Conservation (phyloP, 30 jellyfish, hydroid and myxozoan species). For the Aurelia aurita complex sp. Pacific region DNA sequence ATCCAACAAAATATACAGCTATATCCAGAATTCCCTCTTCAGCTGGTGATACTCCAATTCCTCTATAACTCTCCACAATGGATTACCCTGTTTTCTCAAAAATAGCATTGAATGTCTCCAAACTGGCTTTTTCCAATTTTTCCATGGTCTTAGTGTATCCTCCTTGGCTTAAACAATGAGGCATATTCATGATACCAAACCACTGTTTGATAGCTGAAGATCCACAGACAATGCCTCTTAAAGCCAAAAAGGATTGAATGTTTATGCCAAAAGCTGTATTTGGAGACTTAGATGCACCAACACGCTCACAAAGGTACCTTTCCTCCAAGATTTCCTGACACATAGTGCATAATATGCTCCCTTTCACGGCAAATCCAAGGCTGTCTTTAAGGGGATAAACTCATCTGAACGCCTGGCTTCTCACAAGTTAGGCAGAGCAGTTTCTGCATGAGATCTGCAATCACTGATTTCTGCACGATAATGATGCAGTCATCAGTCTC, state of each 20-base stretch:
- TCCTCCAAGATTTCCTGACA: background rate
- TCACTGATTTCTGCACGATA: conserved; percentile 2
- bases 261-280: conserved; percentile 13
- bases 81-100: background rate
- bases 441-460: background rate
- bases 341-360: background rate
- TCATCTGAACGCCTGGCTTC: too few relatives aligned
- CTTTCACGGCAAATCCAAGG: conserved; percentile 6
- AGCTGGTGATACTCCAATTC: conserved; percentile 25
- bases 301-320: conserved; percentile 4
- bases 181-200: conserved; percentile 30
- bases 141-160: background rate
- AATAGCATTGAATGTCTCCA: background rate
- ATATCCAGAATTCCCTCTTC: conserved; percentile 15
- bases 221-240: conserved; percentile 44
- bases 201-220: conserved; percentile 28
- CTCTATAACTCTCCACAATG: background rate
- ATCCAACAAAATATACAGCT: too few relatives aligned
- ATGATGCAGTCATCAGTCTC: conserved; percentile 1
- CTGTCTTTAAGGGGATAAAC: background rate
- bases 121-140: background rate
- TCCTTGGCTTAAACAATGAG: conserved; percentile 8
- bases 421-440: too few relatives aligned
- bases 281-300: background rate
- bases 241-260: conserved; percentile 22